Percentiles rank a stretch among this genome's conserved stretches.
phyloP scores from a whole-genome alignment of 1,140 invertebrate species.

The Brachionus plicatilis region DNA sequence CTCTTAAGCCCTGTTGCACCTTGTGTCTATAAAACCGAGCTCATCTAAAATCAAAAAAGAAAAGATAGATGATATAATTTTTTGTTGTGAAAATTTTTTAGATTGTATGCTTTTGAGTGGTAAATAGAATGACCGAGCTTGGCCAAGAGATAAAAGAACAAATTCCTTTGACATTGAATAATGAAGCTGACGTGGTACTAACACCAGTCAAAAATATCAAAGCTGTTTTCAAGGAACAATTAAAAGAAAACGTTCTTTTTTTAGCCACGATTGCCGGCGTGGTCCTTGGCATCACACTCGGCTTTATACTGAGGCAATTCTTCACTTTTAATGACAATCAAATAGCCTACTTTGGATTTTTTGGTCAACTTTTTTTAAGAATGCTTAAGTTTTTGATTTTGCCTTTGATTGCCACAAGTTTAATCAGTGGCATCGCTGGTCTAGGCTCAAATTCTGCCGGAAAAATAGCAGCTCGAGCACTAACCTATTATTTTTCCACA shows the following conservation, averaged over 20 bases:
- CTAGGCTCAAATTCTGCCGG: constrained; percentile 40
- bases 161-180: neutral
- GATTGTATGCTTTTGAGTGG: neutral
- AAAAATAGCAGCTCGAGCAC: constrained; percentile 45
- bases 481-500: constrained; percentile 20
- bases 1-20: neutral
- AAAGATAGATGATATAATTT: no score
- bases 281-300: constrained; percentile 14
- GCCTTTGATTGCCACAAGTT: constrained; percentile 39
- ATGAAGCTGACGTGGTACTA: neutral
- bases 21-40: neutral
- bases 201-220: neutral
- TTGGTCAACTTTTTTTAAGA: constrained; percentile 32
- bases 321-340: constrained; percentile 28
- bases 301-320: constrained; percentile 6
- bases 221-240: constrained; percentile 14
- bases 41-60: neutral
- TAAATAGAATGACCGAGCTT: neutral
- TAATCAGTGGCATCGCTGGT: constrained; percentile 24
- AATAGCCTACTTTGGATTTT: constrained; percentile 33
- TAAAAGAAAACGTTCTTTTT: constrained; percentile 30
- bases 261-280: constrained; percentile 27
- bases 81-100: neutral
- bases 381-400: constrained; percentile 40
- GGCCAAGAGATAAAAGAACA: neutral